phyloP scores from a whole-genome alignment of 1,140 invertebrate genomes.

The Pteromalus puparum region DNA sequence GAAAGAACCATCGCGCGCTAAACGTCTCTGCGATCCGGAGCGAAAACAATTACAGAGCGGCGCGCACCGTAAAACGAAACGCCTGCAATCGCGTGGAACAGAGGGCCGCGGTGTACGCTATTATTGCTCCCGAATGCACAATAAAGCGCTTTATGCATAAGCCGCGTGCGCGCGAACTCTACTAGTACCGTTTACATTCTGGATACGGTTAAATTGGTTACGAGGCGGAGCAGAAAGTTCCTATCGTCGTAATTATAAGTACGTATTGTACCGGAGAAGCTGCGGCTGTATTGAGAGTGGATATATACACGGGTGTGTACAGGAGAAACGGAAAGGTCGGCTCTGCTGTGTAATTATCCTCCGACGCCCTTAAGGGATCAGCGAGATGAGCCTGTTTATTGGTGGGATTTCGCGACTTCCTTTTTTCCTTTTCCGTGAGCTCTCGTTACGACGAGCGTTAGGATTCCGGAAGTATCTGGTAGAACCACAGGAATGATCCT shows the following conservation, averaged over 20 bases:
- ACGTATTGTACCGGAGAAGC: background rate
- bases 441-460: background rate
- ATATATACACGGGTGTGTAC: background rate
- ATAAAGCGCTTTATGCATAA: slow-evolving; percentile 40
- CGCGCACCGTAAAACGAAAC: slow-evolving; percentile 14
- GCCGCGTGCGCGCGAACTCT: background rate
- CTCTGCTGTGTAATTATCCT: slow-evolving; percentile 3
- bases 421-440: background rate
- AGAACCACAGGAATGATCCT: background rate
- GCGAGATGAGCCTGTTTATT: slow-evolving; percentile 24
- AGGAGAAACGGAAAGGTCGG: background rate
- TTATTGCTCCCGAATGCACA: slow-evolving; percentile 26
- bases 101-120: background rate
- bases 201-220: background rate
- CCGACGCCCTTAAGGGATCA: background rate
- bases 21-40: background rate
- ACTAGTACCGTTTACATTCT: background rate
- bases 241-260: background rate
- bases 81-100: slow-evolving; percentile 2
- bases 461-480: background rate
- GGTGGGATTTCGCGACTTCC: background rate
- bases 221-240: background rate
- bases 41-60: slow-evolving; percentile 19
- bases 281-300: background rate
- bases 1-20: background rate